These are phyloP conservation scores for Eueides isabella DNA, from an alignment of 1,140 invertebrate species.

Conservation along the genomic window DNA sequence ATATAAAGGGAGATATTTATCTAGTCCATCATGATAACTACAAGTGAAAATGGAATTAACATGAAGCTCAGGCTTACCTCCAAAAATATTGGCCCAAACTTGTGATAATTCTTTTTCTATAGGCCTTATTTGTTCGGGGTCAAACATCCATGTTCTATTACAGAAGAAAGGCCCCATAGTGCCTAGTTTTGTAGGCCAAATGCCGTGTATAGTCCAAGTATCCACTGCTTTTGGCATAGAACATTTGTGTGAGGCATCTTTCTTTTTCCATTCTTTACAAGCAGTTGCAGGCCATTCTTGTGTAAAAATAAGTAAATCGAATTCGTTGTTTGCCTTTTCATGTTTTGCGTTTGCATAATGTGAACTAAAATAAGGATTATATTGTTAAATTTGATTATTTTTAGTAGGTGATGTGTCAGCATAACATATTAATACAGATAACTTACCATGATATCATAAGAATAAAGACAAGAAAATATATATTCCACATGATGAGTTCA, in stretches of 20 bases:
- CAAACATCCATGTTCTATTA: constrained; percentile 86
- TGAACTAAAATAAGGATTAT: constrained; percentile 38
- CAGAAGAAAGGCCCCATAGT: constrained; percentile 87
- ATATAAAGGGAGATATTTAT: too few species aligned
- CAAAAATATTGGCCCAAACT: constrained; percentile 90
- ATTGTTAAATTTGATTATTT: neutral
- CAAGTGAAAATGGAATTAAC: too few species aligned
- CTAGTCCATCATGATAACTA: too few species aligned
- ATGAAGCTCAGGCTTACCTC: constrained; percentile 56
- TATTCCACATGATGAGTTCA: neutral
- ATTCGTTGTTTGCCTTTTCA: constrained; percentile 61
- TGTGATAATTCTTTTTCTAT: constrained; percentile 85
- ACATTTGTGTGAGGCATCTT: constrained; percentile 84
- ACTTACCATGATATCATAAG: neutral
- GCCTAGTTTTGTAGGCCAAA: constrained; percentile 90
- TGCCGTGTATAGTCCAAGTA: constrained; percentile 90
- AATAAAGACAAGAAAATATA: neutral
- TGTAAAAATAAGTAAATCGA: constrained; percentile 90
- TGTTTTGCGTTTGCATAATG: constrained; percentile 33
- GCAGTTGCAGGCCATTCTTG: constrained; percentile 91
- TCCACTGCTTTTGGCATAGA: constrained; percentile 83
- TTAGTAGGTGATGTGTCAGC: neutral
- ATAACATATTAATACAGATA: neutral
- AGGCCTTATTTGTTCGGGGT: constrained; percentile 82
- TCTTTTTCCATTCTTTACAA: constrained; percentile 87